Evolutionary conservation across 2,888 invertebrate species (phyloP).

Genomic region (Hesperia comma): DNA sequence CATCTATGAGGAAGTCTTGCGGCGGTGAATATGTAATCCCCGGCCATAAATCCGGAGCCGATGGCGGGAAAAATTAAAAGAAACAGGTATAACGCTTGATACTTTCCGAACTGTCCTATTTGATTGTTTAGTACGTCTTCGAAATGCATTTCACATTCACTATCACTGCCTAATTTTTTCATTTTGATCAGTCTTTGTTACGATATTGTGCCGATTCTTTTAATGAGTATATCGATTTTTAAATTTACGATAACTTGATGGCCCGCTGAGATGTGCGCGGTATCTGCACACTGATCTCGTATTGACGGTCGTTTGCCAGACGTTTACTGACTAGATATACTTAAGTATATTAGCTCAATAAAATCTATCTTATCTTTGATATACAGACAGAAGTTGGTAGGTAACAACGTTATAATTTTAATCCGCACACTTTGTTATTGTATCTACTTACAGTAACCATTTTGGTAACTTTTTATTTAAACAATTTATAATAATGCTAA

Average conservation of each 20-base stretch:
- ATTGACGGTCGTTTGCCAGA: slow-evolving; percentile 19
- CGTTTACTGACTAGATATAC: slow-evolving; percentile 13
- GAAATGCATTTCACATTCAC: slow-evolving; percentile 56
- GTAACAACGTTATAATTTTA: neutral
- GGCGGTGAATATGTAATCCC: slow-evolving; percentile 72
- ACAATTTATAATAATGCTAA: neutral
- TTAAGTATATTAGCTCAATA: slow-evolving; percentile 39
- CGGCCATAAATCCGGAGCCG: slow-evolving; percentile 69
- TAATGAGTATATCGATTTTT: neutral
- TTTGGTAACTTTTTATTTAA: neutral
- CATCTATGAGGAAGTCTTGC: slow-evolving; percentile 69
- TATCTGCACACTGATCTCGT: slow-evolving; percentile 14
- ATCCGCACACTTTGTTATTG: neutral
- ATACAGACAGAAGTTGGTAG: slow-evolving; percentile 23
- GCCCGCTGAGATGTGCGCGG: slow-evolving; percentile 8
- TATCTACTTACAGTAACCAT: neutral
- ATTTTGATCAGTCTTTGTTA: slow-evolving; percentile 40
- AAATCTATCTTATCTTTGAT: slow-evolving; percentile 46
- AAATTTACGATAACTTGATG: neutral
- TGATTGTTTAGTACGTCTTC: slow-evolving; percentile 65
- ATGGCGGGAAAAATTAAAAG: slow-evolving; percentile 62
- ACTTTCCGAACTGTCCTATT: slow-evolving; percentile 71
- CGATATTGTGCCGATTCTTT: neutral
- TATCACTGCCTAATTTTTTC: slow-evolving; percentile 51
- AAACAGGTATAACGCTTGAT: slow-evolving; percentile 63